Conservation (phyloP, 2,113 vertebrate genomes). For the Cricetomys ansorgei region DNA sequence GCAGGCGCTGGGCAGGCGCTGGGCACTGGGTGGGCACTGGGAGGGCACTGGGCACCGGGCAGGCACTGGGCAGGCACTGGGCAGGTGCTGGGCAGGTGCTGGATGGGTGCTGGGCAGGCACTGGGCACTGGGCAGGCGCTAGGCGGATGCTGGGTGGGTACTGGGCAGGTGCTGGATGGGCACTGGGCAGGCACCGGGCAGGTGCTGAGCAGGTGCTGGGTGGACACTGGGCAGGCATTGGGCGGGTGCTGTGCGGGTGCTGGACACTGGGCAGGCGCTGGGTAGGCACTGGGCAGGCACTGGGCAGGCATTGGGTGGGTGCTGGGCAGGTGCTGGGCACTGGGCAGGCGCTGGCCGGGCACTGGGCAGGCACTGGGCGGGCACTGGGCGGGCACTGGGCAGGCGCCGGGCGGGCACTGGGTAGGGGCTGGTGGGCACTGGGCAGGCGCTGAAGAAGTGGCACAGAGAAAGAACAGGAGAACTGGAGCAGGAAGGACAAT, state of each 20-base stretch:
- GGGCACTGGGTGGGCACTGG: no score
- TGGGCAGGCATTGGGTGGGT: no score
- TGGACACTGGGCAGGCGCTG: not conserved
- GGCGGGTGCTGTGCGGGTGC: not conserved
- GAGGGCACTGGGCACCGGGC: not conserved
- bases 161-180: no score
- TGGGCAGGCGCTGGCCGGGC: no score
- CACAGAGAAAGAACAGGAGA: not conserved
- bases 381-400: not conserved
- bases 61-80: not conserved
- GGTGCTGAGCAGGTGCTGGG: no score
- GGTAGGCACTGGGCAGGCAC: not conserved
- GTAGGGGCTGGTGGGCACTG: not conserved
- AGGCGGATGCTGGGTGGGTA: no score
- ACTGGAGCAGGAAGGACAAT: no score
- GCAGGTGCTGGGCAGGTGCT: not conserved
- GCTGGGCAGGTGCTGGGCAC: no score
- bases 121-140: not conserved
- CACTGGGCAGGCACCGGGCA: no score
- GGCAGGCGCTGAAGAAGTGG: no score
- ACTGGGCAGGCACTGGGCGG: no score
- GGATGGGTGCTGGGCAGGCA: not conserved
- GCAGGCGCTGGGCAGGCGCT: not conserved
- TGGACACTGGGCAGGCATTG: not conserved
- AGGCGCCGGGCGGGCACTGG: not conserved